phyloP scores from a whole-genome alignment of 2,113 vertebrate genomes.

The Greenwoodochromis staneri region DNA sequence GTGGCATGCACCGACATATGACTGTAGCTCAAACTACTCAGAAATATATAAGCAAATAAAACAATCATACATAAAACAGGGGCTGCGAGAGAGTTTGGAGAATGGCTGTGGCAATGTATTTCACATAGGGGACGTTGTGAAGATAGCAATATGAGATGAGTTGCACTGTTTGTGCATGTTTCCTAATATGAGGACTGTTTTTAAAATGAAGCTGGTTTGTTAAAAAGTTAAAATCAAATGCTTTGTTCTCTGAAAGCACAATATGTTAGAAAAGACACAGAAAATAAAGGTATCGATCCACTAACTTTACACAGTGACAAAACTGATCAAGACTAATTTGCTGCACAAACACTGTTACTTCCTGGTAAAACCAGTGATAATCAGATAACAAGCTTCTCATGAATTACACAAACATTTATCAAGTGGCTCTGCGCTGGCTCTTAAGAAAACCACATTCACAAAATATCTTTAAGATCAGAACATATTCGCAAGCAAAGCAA shows the following conservation, averaged over 20 bases:
- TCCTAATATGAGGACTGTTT: not conserved
- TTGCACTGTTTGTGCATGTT: not conserved
- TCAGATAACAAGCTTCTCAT: not conserved
- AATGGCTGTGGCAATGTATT: not conserved
- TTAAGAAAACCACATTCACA: not conserved
- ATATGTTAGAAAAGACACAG: not conserved
- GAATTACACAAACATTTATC: not conserved
- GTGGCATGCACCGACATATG: not conserved
- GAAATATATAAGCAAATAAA: not conserved
- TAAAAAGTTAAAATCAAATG: not conserved
- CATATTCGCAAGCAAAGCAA: not conserved
- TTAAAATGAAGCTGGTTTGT: not conserved
- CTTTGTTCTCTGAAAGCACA: not conserved
- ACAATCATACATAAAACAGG: not conserved
- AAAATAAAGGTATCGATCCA: not conserved
- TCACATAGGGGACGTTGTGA: not conserved
- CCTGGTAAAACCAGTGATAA: not conserved
- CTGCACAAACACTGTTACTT: not conserved
- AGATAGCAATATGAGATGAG: not conserved
- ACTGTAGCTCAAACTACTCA: not conserved
- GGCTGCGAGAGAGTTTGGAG: not conserved
- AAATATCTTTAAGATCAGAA: not conserved
- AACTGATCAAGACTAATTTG: not conserved
- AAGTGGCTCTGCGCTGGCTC: not conserved
- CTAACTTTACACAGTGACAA: not conserved